These are phyloP conservation scores for Periparus ater DNA, from an alignment of 2,797 vertebrate species.

Conservation along the genomic window DNA sequence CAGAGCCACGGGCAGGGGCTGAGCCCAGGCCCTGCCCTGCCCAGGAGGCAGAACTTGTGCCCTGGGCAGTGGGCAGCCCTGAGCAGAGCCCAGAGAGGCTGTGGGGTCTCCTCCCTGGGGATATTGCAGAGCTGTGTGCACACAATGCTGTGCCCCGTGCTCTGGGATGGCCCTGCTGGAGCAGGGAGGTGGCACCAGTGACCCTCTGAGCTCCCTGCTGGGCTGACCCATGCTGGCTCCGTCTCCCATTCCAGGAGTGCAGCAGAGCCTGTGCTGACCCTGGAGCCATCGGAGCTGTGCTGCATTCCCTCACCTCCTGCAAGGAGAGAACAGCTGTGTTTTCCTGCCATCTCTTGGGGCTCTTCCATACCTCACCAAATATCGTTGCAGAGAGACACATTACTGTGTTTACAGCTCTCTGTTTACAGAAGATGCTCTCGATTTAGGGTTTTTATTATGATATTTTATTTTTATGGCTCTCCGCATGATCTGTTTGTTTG, in stretches of 20 bases:
- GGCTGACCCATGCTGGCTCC: fast-evolving
- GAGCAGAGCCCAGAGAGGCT: background rate
- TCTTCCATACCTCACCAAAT: background rate
- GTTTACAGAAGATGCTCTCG: conserved; percentile 23
- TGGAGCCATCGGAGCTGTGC: fast-evolving
- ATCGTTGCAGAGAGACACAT: conserved; percentile 21
- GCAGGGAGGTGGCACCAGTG: background rate
- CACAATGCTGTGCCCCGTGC: background rate
- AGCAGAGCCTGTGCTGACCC: background rate
- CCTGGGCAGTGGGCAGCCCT: background rate
- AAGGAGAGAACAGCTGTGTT: conserved; percentile 36
- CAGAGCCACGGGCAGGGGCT: background rate
- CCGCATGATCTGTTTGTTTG: conserved; percentile 59
- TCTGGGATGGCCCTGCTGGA: background rate
- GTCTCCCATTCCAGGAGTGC: fast-evolving
- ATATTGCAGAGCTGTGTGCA: background rate
- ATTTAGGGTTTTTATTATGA: conserved; percentile 52
- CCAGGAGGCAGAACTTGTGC: background rate
- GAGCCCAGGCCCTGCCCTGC: background rate
- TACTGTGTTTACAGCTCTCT: conserved; percentile 51
- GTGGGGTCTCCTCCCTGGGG: background rate
- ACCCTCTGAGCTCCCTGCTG: background rate
- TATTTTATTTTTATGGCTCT: conserved; percentile 68
- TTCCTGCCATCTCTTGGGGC: conserved; percentile 45
- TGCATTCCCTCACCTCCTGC: background rate